phyloP scores from a whole-genome alignment of 2,888 invertebrate genomes.

The Erebia ligea region DNA sequence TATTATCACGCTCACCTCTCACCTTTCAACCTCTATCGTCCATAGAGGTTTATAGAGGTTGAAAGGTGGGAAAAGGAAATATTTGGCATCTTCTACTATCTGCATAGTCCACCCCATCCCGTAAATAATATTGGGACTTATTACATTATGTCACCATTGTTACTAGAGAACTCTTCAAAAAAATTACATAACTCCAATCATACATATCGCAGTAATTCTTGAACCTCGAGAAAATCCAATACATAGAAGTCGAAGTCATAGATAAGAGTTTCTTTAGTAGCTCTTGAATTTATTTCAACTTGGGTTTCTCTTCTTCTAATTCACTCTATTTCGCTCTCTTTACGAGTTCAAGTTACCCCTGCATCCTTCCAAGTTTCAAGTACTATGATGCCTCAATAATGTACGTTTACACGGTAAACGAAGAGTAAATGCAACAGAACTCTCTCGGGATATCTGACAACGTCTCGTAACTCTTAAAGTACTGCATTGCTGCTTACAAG shows the following conservation, averaged over 20 bases:
- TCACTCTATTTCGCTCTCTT: neutral
- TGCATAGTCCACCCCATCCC: no score
- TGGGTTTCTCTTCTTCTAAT: neutral
- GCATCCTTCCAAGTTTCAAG: constrained; percentile 2
- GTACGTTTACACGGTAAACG: constrained; percentile 3
- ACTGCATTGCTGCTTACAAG: constrained; percentile 50
- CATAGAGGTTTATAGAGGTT: no score
- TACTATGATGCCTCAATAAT: constrained; percentile 1
- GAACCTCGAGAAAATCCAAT: neutral
- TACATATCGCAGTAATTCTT: no score
- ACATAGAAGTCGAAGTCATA: neutral
- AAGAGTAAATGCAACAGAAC: constrained; percentile 12
- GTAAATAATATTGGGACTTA: no score
- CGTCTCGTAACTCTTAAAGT: constrained; percentile 6
- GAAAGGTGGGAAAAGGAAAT: no score
- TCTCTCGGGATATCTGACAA: neutral
- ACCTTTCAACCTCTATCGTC: no score
- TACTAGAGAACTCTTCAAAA: no score
- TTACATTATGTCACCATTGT: no score
- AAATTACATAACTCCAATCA: no score
- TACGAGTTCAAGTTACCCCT: constrained; percentile 11
- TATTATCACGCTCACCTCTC: no score
- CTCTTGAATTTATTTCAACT: neutral
- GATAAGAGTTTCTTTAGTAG: neutral
- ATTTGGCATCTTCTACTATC: no score